These are phyloP conservation scores for Tyrannus savana DNA, from an alignment of 2,113 vertebrate species.

Conservation along the genomic window DNA sequence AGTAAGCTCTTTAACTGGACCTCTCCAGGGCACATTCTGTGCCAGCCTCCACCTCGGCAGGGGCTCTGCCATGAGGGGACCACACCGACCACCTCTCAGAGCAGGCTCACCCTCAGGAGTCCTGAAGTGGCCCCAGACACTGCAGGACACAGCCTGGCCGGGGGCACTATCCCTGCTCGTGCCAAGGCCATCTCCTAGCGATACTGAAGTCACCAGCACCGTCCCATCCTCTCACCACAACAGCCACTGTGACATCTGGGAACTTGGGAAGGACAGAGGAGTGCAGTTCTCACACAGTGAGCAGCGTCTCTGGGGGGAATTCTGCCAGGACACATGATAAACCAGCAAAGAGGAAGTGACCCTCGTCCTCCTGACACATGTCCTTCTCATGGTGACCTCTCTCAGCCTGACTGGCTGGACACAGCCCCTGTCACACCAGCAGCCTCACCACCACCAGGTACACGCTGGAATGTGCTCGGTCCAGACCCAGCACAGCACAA, in stretches of 20 bases:
- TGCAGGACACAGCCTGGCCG: not conserved
- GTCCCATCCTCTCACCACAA: not conserved
- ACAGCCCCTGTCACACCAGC: not conserved
- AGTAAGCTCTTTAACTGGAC: not conserved
- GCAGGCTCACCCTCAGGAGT: not conserved
- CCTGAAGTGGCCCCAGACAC: fast-evolving
- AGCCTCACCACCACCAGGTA: not conserved
- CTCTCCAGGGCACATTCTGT: not conserved
- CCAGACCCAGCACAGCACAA: not conserved
- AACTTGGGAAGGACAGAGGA: not conserved
- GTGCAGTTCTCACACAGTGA: fast-evolving
- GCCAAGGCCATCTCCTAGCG: not conserved
- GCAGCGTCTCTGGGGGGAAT: not conserved
- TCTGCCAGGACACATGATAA: not conserved
- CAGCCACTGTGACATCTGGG: not conserved
- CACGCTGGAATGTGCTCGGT: fast-evolving
- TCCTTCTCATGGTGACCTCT: not conserved
- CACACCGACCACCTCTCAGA: fast-evolving
- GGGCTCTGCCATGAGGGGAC: not conserved
- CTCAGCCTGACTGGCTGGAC: not conserved
- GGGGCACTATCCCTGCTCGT: not conserved
- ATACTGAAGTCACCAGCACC: not conserved
- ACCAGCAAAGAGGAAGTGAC: not conserved
- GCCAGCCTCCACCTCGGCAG: not conserved
- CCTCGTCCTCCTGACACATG: fast-evolving